Percentiles rank a stretch among this genome's conserved stretches.
Conservation (phyloP, 2,113 vertebrate genomes). For the Leptosomus discolor region DNA sequence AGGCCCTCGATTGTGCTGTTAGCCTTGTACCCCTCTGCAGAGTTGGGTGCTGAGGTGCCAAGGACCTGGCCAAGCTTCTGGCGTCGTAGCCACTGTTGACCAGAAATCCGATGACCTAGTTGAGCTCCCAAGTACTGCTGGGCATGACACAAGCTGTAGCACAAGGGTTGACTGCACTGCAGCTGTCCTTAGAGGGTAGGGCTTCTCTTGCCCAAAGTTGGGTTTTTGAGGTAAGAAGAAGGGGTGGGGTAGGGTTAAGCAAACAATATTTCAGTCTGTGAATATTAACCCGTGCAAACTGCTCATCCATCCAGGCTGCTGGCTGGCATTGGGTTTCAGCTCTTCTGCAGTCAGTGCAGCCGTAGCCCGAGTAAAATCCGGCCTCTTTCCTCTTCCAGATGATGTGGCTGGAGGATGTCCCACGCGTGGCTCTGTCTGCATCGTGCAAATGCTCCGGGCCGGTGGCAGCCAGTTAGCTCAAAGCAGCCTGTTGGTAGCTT, state of each 20-base stretch:
- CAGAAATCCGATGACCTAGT: background rate
- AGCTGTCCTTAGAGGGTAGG: background rate
- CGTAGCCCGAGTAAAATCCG: background rate
- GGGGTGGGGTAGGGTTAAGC: background rate
- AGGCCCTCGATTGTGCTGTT: background rate
- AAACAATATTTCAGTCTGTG: background rate
- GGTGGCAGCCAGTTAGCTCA: background rate
- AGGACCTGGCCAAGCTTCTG: background rate
- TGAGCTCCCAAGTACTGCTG: background rate
- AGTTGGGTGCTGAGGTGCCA: background rate
- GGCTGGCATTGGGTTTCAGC: background rate
- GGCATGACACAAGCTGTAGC: background rate
- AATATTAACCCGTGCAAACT: background rate
- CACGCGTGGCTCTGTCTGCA: fast-evolving
- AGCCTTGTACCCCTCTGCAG: background rate
- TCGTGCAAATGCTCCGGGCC: background rate
- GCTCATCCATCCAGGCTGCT: background rate
- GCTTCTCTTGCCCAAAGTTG: background rate
- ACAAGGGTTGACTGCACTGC: background rate
- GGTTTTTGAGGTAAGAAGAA: background rate
- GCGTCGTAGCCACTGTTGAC: background rate
- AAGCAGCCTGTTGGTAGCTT: background rate
- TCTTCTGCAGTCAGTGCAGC: background rate
- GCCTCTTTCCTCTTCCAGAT: background rate
- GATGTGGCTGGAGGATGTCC: background rate